Evolutionary conservation across 2,888 invertebrate genomes (phyloP), one percentile per base, ranked within the genome.

Genomic region (Rhingia campestris): DNA sequence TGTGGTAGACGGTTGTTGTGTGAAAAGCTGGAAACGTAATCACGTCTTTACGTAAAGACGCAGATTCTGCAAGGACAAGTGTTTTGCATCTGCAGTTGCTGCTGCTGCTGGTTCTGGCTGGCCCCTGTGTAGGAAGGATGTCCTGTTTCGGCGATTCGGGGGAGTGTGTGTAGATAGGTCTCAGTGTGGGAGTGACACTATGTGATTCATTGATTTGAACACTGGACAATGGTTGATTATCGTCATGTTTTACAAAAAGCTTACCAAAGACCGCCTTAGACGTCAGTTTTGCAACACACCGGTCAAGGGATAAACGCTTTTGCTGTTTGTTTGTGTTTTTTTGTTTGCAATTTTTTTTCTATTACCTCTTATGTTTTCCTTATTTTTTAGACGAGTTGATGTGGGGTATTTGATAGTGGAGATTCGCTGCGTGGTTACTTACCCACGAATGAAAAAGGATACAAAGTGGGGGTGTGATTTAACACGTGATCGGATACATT

Each of bases 181-280:
- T 59, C 32, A 14, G 39, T 53, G 63, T 69, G 80, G 84, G 84
- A 84, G 80, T 80, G 63, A 84, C 70, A 70, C 79, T 84, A 69
- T 84, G 59, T 80, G 84, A 74, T 75, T 84, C 79, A 84, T 80
- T 70, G 74, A 75, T 59, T 80, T 22, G 54, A 74, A 64, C 56
- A 75, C 80, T 80, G 80, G 74, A 84, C 84, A 84, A 80, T 84
- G 80, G 70, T 66, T 80, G 80, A 70, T 80, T 79, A 70, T 84
- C 74, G 45, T 70, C 66, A 72, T 84, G 76, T 84, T 79, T 75
- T 72, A 81, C 76, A 81, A 86, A 86, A 87, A 87, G 86, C 86
- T 86, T 85, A 77, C 66, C 63, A 86, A 76, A 82, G 86, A 86
- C 84, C 86, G 81, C 86, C 86, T 86, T 82, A 76, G 82, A 75